Evolutionary conservation across 2,888 invertebrate genomes (phyloP).

Genomic region (Mythimna pallens): DNA sequence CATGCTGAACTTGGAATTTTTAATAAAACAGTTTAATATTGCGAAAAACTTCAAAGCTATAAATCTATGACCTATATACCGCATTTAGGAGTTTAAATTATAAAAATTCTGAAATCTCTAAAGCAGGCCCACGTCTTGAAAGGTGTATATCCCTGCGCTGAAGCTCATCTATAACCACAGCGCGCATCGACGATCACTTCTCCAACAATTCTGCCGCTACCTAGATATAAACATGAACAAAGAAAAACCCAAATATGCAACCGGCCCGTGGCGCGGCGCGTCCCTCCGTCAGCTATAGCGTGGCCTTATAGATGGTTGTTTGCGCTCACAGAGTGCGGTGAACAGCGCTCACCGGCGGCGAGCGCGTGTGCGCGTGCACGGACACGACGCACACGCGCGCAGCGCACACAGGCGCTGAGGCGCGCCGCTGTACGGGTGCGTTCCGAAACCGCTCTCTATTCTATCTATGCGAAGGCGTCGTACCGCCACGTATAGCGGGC

Average conservation of each 20-base stretch:
- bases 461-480: slow-evolving; percentile 91
- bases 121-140: neutral
- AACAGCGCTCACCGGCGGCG: slow-evolving; percentile 90
- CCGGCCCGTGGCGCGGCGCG: slow-evolving; percentile 84
- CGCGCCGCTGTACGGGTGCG: slow-evolving; percentile 84
- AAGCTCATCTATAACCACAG: slow-evolving; percentile 2
- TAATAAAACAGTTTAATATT: neutral
- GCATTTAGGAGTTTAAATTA: neutral
- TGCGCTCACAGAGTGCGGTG: slow-evolving; percentile 91
- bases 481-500: slow-evolving; percentile 90
- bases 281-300: slow-evolving; percentile 90
- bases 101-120: neutral
- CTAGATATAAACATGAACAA: slow-evolving; percentile 66
- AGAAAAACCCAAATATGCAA: slow-evolving; percentile 72
- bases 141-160: neutral
- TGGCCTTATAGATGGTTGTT: slow-evolving; percentile 91
- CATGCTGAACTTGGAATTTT: neutral
- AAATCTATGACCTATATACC: neutral
- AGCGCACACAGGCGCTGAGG: slow-evolving; percentile 70
- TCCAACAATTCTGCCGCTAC: slow-evolving; percentile 47
- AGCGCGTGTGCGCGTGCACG: slow-evolving; percentile 83
- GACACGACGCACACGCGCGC: slow-evolving; percentile 74
- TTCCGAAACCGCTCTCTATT: slow-evolving; percentile 91
- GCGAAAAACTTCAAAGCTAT: neutral
- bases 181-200: slow-evolving; percentile 21